Evolutionary conservation across 2,797 vertebrate genomes (phyloP).

Genomic region (Picus viridis): DNA sequence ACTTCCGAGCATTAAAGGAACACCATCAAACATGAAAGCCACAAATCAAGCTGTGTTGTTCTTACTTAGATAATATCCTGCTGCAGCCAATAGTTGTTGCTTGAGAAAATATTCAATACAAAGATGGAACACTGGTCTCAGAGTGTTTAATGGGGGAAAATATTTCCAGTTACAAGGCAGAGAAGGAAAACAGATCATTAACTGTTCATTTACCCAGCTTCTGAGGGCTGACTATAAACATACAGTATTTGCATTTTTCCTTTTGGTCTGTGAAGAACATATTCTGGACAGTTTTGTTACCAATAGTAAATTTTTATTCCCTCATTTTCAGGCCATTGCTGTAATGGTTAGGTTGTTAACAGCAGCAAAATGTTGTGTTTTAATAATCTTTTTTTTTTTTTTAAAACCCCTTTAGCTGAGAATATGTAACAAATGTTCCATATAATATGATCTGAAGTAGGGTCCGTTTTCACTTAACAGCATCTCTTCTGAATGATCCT

Average conservation of each 20-base stretch:
- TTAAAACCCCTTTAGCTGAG: slow-evolving; percentile 18
- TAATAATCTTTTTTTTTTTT: slow-evolving; percentile 14
- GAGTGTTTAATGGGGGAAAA: slow-evolving; percentile 6
- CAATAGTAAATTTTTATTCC: slow-evolving; percentile 57
- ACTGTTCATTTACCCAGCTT: slow-evolving; percentile 24
- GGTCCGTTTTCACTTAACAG: slow-evolving; percentile 34
- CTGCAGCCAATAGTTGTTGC: not conserved
- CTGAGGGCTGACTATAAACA: slow-evolving; percentile 28
- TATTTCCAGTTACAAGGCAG: slow-evolving; percentile 35
- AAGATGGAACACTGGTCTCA: not conserved
- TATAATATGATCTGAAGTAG: not conserved
- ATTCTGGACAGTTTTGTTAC: slow-evolving; percentile 39
- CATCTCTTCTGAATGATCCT: slow-evolving; percentile 41
- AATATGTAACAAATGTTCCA: slow-evolving; percentile 52
- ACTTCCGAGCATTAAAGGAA: not conserved
- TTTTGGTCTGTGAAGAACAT: slow-evolving; percentile 29
- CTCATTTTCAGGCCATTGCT: not conserved
- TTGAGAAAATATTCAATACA: slow-evolving; percentile 22
- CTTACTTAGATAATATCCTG: not conserved
- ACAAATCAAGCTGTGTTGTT: not conserved
- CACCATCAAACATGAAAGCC: not conserved
- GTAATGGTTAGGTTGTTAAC: slow-evolving; percentile 34
- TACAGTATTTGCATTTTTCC: slow-evolving; percentile 1
- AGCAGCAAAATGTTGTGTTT: slow-evolving; percentile 41
- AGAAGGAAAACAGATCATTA: slow-evolving; percentile 31